Evolutionary conservation across 2,888 invertebrate species (phyloP).

Genomic region (Athripsodes cinereus): DNA sequence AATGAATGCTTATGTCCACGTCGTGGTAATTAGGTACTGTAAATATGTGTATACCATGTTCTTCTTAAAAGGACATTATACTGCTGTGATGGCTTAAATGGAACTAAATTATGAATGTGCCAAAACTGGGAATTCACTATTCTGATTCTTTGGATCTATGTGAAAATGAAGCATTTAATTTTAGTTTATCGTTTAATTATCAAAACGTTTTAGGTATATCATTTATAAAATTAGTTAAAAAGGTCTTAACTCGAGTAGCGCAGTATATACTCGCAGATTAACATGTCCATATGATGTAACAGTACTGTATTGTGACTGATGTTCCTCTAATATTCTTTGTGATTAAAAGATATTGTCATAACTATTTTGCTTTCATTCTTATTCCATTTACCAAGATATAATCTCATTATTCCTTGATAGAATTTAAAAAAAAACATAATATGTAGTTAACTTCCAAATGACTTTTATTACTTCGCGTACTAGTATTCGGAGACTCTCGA

Average conservation of each 20-base stretch:
- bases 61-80: not conserved
- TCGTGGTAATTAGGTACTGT: no score
- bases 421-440: no score
- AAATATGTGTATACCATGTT: not conserved
- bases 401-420: no score
- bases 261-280: not conserved
- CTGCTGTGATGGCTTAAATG: not conserved
- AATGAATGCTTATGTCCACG: no score
- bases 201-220: not conserved
- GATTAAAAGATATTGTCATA: conserved; percentile 26
- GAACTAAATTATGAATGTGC: not conserved
- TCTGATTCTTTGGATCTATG: not conserved
- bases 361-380: no score
- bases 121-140: not conserved
- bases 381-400: no score
- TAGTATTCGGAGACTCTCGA: no score
- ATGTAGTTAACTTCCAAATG: no score
- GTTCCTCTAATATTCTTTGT: conserved; percentile 28
- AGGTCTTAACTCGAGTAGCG: no score
- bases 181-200: not conserved
- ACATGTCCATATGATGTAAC: conserved; percentile 10
- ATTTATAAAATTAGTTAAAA: not conserved
- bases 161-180: not conserved
- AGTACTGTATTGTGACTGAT: conserved; percentile 27
- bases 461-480: no score